phyloP scores from a whole-genome alignment of 2,888 invertebrate species.

The Melangyna quadrimaculata region DNA sequence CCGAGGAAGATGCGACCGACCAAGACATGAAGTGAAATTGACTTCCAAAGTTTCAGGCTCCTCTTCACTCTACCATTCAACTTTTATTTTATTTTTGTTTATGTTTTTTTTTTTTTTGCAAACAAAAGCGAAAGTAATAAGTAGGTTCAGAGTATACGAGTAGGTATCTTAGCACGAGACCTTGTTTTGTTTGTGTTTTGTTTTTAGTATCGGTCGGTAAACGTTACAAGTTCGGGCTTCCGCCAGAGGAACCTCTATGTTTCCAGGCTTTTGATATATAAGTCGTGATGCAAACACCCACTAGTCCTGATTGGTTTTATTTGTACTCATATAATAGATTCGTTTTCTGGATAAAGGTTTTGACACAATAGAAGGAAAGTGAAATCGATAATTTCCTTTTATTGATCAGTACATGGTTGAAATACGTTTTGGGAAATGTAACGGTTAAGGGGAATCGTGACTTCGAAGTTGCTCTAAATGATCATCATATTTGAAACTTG shows the following conservation, averaged over 20 bases:
- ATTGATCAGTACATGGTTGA: neutral
- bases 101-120: neutral
- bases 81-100: neutral
- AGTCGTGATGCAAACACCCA: too few relatives aligned
- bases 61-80: conserved; percentile 34
- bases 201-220: neutral
- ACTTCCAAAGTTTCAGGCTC: conserved; percentile 37
- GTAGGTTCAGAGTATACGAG: conserved; percentile 48
- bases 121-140: conserved; percentile 70
- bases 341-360: neutral
- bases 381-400: conserved; percentile 36
- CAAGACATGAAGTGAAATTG: conserved; percentile 56
- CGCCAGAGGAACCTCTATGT: conserved; percentile 16
- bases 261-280: too few relatives aligned
- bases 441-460: conserved; percentile 34
- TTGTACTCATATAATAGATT: neutral
- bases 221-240: conserved; percentile 22
- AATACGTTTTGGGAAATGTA: neutral
- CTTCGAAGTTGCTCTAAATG: conserved; percentile 25
- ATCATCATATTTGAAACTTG: neutral
- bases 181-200: conserved; percentile 13
- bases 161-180: neutral
- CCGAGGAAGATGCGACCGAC: conserved; percentile 58
- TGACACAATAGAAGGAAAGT: conserved; percentile 27
- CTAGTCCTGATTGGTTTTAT: conserved; percentile 21